These are phyloP conservation scores for Botia kubotai DNA, from an alignment of 2,797 vertebrate genomes.

Conservation along the genomic window DNA sequence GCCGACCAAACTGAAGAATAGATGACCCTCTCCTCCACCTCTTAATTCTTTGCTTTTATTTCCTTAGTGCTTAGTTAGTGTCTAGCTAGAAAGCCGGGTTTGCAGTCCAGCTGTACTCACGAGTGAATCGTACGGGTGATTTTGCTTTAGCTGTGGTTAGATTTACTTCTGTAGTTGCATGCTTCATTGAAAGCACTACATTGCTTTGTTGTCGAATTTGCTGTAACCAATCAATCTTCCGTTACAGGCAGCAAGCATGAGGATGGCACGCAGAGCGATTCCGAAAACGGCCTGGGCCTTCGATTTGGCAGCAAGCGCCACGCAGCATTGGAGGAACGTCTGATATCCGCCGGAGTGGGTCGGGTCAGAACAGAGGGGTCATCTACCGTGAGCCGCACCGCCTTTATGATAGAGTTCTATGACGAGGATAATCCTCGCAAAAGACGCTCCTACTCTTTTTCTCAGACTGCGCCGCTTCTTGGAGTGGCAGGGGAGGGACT, in stretches of 20 bases:
- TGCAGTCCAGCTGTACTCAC: conserved; percentile 16
- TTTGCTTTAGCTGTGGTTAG: conserved; percentile 31
- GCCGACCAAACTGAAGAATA: conserved; percentile 43
- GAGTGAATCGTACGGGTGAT: conserved; percentile 11
- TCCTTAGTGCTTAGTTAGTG: not conserved
- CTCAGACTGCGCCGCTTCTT: conserved; percentile 81
- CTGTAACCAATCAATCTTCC: conserved; percentile 24
- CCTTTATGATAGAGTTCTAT: conserved; percentile 95
- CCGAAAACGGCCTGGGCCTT: conserved; percentile 89
- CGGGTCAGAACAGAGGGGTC: conserved; percentile 76
- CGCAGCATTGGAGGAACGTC: conserved; percentile 86
- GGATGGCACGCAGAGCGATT: conserved; percentile 97
- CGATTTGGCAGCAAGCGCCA: conserved; percentile 86
- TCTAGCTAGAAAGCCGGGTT: not conserved
- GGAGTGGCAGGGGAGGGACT: conserved; percentile 80
- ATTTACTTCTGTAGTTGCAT: conserved; percentile 12
- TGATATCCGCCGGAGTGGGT: conserved; percentile 81
- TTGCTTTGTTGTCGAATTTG: conserved; percentile 39
- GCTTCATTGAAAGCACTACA: not conserved
- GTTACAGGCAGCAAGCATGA: conserved; percentile 93
- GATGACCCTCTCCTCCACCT: conserved; percentile 52
- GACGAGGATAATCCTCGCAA: conserved; percentile 93
- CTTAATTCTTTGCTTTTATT: conserved; percentile 50
- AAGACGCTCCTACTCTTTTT: conserved; percentile 92
- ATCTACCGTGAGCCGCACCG: conserved; percentile 79